Percentiles rank a stretch among this genome's conserved stretches.
phyloP scores from a whole-genome alignment of 2,888 invertebrate species.

The Athalia circularis region DNA sequence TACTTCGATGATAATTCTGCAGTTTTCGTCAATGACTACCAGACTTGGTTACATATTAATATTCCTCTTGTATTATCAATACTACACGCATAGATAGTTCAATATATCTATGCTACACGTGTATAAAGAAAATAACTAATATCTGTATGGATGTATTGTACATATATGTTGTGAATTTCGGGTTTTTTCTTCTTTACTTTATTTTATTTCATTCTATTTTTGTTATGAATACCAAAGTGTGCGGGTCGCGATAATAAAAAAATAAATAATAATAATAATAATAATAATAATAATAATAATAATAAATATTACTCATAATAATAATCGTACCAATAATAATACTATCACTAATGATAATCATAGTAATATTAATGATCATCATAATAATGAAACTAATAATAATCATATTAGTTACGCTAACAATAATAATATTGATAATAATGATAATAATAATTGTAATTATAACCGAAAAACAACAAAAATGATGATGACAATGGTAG shows the following conservation, averaged over 20 bases:
- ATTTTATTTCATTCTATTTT: conserved; percentile 7
- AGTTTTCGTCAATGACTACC: no score
- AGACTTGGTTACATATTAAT: background rate
- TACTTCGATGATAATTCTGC: no score
- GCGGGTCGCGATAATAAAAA: conserved; percentile 58
- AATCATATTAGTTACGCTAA: background rate
- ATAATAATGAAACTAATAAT: conserved; percentile 10
- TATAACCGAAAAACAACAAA: background rate
- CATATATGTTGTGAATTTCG: background rate
- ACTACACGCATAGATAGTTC: no score
- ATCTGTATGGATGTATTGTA: background rate
- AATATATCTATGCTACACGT: conserved; percentile 11
- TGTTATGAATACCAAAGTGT: conserved; percentile 64
- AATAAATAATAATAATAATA: conserved; percentile 61
- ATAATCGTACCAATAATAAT: conserved; percentile 40
- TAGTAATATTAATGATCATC: conserved; percentile 1
- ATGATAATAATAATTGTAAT: background rate
- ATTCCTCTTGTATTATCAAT: conserved; percentile 4
- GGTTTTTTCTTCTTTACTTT: background rate
- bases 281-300: conserved; percentile 44
- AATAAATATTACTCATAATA: conserved; percentile 47
- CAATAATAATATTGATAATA: background rate
- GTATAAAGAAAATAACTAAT: background rate
- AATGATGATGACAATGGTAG: background rate
- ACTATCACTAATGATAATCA: conserved; percentile 46